Evolutionary conservation across 2,888 invertebrate genomes (phyloP), one percentile per base, ranked within the genome.

Genomic region (Idaea biselata): DNA sequence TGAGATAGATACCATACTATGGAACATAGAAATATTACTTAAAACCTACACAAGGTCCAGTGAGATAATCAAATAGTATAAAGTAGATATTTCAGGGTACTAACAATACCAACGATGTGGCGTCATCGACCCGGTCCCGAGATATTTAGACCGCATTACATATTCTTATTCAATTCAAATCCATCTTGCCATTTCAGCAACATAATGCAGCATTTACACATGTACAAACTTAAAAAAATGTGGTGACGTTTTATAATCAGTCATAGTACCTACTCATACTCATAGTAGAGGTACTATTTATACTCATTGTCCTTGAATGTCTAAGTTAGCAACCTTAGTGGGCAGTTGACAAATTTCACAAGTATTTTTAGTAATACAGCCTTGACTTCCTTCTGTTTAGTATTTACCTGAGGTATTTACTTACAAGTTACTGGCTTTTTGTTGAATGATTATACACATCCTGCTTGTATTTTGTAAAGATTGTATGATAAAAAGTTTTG

Each of bases 291-390:
- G 14, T 44, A 44, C 44, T 44, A 44, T 44, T 44, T 44, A 14
- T 44, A 44, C 44, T 44, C 44, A 44, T 60, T 68, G 72, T 67
- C 76, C 78, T 74, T 76, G 76, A 68, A 66, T 73, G 60, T 63
- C 59, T 59, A 71, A 70, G 67, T 65, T 68, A 64, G 64, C 69
- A 65, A 68, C 72, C 66, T 71, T 69, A 71, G 60, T 68, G 62
- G 65, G 70, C 58, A 60, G 67, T 74, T 77, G 74, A 73, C 72
- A 73, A 73, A 75, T 78, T 71, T 76, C 68, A 73, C 68, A 75
- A 77, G 63, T 65, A 60, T 62, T 65, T 73, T 72, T 62, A 56
- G 72, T 68, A 76, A 72, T 62, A 53, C 61, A 64, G 59, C 73
- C 70, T 68, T 73, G 73, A 62, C 61, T 68, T 55, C 65, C 65